Evolutionary conservation across 1,140 invertebrate species (phyloP).

Genomic region (Bombus impatiens): DNA sequence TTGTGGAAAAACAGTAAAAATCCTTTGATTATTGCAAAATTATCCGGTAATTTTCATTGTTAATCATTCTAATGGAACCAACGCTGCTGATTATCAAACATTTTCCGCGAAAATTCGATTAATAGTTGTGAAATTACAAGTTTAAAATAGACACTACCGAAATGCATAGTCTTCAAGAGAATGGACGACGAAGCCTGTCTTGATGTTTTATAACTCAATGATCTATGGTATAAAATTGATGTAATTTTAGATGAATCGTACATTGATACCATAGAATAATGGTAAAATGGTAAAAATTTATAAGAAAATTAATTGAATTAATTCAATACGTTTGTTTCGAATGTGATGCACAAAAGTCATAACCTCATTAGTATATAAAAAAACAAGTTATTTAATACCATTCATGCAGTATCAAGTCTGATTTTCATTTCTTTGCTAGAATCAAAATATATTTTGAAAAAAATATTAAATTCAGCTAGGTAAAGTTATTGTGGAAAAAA

Average conservation of each 20-base stretch:
- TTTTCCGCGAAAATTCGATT: neutral
- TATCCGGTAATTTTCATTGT: neutral
- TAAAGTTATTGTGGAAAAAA: neutral
- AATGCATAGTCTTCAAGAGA: constrained; percentile 24
- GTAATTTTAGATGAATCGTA: neutral
- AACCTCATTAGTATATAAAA: constrained; percentile 2
- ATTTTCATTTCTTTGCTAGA: neutral
- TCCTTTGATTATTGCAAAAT: constrained; percentile 13
- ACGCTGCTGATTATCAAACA: neutral
- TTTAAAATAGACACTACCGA: constrained; percentile 41
- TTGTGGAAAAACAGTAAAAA: constrained; percentile 52
- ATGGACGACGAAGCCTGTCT: constrained; percentile 21
- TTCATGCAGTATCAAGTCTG: neutral
- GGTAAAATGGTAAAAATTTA: neutral
- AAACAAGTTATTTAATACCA: neutral
- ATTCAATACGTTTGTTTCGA: neutral
- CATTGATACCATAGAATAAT: neutral
- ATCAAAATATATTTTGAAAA: neutral
- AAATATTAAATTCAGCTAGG: neutral
- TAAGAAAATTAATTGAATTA: neutral
- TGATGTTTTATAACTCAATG: constrained; percentile 54
- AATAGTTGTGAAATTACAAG: constrained; percentile 11
- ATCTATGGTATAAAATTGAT: constrained; percentile 41
- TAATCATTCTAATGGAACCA: constrained; percentile 8
- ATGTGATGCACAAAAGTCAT: constrained; percentile 14